A percentile compares a stretch with the other conserved stretches of the same genome.
phyloP scores from a whole-genome alignment of 2,113 vertebrate genomes.

The Nothoprocta pentlandii region DNA sequence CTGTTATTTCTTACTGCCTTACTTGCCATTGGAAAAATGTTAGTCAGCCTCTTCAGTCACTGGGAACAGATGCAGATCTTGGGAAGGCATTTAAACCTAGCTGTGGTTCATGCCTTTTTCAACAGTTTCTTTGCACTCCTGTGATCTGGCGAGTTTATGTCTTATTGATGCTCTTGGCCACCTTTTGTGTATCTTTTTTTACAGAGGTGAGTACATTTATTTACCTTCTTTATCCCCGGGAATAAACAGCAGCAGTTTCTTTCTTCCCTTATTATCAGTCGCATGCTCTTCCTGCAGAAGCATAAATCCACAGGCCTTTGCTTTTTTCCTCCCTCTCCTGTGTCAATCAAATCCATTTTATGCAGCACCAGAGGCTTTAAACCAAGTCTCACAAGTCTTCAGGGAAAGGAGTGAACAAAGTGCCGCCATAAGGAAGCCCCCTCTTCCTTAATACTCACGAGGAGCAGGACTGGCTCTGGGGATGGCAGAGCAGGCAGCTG shows the following conservation, averaged over 20 bases:
- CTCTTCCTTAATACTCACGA: rapidly evolving
- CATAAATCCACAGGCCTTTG: not conserved
- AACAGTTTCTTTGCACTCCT: conserved; percentile 75
- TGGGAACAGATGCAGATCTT: not conserved
- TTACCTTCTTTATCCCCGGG: rapidly evolving
- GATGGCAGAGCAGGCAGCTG: not conserved
- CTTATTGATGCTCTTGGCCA: conserved; percentile 53
- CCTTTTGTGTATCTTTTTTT: conserved; percentile 70
- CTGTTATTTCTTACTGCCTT: not conserved
- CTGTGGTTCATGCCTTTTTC: not conserved
- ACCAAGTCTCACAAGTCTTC: not conserved
- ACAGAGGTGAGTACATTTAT: conserved; percentile 71
- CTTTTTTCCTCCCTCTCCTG: not conserved
- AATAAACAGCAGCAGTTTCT: not conserved
- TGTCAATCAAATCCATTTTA: not conserved
- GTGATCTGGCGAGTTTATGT: conserved; percentile 71
- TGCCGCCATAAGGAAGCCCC: not conserved
- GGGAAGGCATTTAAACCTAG: not conserved
- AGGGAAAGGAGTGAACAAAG: not conserved
- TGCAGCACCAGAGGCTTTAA: not conserved
- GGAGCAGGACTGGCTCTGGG: not conserved
- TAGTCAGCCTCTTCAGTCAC: not conserved
- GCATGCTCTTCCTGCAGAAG: not conserved
- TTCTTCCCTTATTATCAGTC: not conserved
- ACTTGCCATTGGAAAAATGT: not conserved